A percentile compares a stretch with the other conserved stretches of the same genome.
Evolutionary conservation across 2,888 invertebrate species (phyloP).

Genomic region (Amphipyra berbera): DNA sequence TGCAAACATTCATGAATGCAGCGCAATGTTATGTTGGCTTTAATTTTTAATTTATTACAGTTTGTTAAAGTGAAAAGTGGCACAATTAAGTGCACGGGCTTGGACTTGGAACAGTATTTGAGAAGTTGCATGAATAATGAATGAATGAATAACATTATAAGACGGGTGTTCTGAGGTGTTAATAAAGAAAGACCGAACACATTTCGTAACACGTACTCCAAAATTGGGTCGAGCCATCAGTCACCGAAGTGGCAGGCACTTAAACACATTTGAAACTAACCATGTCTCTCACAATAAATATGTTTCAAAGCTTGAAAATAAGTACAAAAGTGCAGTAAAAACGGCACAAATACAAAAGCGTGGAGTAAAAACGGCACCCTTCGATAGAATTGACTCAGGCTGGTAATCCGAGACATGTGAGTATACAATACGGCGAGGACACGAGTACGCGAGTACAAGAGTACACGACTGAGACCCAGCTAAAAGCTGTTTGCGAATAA

Average conservation of each 20-base stretch:
- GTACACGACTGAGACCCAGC: slow-evolving; percentile 37
- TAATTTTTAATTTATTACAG: slow-evolving; percentile 54
- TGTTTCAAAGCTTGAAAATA: slow-evolving; percentile 18
- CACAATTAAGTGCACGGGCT: slow-evolving; percentile 48
- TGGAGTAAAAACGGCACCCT: slow-evolving; percentile 27
- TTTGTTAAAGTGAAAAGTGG: slow-evolving; percentile 51
- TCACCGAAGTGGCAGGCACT: slow-evolving; percentile 18
- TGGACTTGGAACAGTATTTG: slow-evolving; percentile 35
- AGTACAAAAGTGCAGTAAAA: slow-evolving; percentile 30
- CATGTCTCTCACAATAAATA: slow-evolving; percentile 28
- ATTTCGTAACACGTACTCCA: slow-evolving; percentile 22
- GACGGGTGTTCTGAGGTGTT: slow-evolving; percentile 30
- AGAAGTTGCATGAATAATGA: slow-evolving; percentile 52
- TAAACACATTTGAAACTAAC: slow-evolving; percentile 24
- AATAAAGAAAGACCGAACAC: slow-evolving; percentile 22
- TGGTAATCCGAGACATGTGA: slow-evolving; percentile 60
- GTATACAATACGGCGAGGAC: slow-evolving; percentile 51
- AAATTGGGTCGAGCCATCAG: slow-evolving; percentile 39
- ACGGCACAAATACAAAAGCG: slow-evolving; percentile 35
- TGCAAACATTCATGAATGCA: slow-evolving; percentile 45
- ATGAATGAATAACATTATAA: slow-evolving; percentile 48
- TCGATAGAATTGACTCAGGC: slow-evolving; percentile 52
- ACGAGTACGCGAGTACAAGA: slow-evolving; percentile 42
- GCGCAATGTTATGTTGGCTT: slow-evolving; percentile 34
- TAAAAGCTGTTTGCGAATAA: slow-evolving; percentile 64